These are phyloP conservation scores for Cuniculus paca DNA, from an alignment of 2,797 vertebrate genomes.

Conservation along the genomic window DNA sequence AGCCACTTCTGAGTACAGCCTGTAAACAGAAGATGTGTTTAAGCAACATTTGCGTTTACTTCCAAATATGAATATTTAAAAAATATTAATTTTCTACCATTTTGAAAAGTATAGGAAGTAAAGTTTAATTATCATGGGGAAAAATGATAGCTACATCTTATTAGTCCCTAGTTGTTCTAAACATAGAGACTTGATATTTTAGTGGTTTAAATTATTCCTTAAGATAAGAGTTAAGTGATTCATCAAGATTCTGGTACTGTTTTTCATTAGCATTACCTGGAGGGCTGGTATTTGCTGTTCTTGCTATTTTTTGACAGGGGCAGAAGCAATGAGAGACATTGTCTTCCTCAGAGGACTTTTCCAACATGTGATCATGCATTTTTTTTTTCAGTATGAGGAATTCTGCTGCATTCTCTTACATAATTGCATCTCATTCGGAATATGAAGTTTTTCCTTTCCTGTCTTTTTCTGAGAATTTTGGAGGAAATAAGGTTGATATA, in stretches of 20 bases:
- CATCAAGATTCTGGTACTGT: slow-evolving; percentile 60
- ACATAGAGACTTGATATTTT: slow-evolving; percentile 38
- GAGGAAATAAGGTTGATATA: background rate
- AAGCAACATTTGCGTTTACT: background rate
- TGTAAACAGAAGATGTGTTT: background rate
- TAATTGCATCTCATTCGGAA: slow-evolving; percentile 14
- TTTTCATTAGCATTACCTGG: slow-evolving; percentile 67
- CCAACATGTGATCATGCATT: slow-evolving; percentile 45
- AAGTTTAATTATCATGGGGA: background rate
- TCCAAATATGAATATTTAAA: background rate
- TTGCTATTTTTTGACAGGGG: slow-evolving; percentile 61
- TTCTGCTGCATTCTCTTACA: background rate
- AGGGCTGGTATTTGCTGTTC: slow-evolving; percentile 77
- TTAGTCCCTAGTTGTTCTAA: slow-evolving; percentile 27
- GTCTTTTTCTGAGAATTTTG: background rate
- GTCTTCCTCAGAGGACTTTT: slow-evolving; percentile 56
- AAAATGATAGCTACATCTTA: background rate
- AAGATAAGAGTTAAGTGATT: slow-evolving; percentile 58
- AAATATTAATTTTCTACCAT: slow-evolving; percentile 7
- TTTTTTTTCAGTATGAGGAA: slow-evolving; percentile 33
- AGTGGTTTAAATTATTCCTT: slow-evolving; percentile 51
- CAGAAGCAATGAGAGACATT: background rate
- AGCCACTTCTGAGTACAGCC: background rate
- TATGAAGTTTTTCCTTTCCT: background rate
- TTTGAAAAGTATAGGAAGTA: background rate